A percentile compares a stretch with the other conserved stretches of the same genome.
phyloP scores from a whole-genome alignment of 2,113 vertebrate species.

The Girardinichthys multiradiatus region DNA sequence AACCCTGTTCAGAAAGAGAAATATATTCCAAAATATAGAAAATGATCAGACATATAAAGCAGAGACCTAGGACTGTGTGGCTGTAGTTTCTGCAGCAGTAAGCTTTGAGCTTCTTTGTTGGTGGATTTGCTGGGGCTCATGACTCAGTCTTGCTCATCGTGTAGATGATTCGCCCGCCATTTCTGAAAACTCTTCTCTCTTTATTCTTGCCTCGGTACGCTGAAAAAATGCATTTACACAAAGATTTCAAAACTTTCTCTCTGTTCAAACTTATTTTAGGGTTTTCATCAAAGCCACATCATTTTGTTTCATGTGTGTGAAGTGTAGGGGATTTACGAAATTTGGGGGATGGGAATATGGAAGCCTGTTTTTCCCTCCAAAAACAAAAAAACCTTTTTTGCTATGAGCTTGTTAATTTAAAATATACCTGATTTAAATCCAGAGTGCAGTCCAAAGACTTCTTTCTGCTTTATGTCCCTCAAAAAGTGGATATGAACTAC shows the following conservation, averaged over 20 bases:
- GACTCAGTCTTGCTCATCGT: constrained; percentile 84
- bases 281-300: neutral
- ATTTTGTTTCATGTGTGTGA: constrained; percentile 15
- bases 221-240: constrained; percentile 9
- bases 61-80: constrained; percentile 38
- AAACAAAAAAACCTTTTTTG: constrained; percentile 36
- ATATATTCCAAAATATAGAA: constrained; percentile 41
- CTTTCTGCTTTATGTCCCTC: constrained; percentile 47
- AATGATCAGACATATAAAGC: constrained; percentile 38
- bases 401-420: neutral
- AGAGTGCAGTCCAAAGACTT: constrained; percentile 46
- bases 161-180: constrained; percentile 75
- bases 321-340: constrained; percentile 20
- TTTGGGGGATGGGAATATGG: constrained; percentile 52
- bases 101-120: constrained; percentile 66
- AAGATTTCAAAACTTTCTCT: neutral
- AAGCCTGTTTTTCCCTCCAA: constrained; percentile 58
- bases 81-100: constrained; percentile 66
- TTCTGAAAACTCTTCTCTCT: constrained; percentile 69
- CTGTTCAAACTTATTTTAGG: neutral
- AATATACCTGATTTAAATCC: constrained; percentile 4
- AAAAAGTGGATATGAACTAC: constrained; percentile 53
- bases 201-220: constrained; percentile 54
- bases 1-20: constrained; percentile 38
- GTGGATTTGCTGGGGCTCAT: constrained; percentile 70